Conservation (phyloP, 2,888 invertebrate genomes). For the Steinernema scapterisci region DNA sequence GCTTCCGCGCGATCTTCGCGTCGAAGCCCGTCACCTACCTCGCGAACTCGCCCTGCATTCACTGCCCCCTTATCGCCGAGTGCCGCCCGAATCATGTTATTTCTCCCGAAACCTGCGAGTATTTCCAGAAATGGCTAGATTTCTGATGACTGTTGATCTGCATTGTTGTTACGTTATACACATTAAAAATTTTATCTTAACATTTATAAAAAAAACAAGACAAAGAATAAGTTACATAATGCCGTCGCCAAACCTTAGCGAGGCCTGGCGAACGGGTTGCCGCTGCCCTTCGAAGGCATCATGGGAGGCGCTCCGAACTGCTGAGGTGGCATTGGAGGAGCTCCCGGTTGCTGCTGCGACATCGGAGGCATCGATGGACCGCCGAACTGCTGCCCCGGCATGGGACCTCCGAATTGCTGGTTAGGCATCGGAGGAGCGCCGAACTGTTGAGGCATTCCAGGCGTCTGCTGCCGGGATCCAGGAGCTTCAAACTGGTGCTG, state of each 20-base stretch:
- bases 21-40: slow-evolving; percentile 39
- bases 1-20: slow-evolving; percentile 34
- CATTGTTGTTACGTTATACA: slow-evolving; percentile 31
- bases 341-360: background rate
- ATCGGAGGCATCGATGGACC: background rate
- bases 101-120: slow-evolving; percentile 63
- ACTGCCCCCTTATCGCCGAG: slow-evolving; percentile 62
- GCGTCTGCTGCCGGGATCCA: background rate
- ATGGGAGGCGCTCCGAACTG: background rate
- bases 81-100: slow-evolving; percentile 61
- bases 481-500: background rate
- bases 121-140: slow-evolving; percentile 56
- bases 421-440: background rate
- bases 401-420: background rate
- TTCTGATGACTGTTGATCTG: slow-evolving; percentile 18
- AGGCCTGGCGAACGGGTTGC: slow-evolving; percentile 11
- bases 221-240: background rate
- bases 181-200: background rate
- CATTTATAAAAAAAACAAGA: background rate
- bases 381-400: background rate
- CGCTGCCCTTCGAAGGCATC: background rate
- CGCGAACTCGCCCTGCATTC: slow-evolving; percentile 59
- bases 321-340: background rate
- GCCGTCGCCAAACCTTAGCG: background rate
- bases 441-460: background rate